Evolutionary conservation across 2,888 invertebrate species (phyloP).

Genomic region (Leptopilina myrica): DNA sequence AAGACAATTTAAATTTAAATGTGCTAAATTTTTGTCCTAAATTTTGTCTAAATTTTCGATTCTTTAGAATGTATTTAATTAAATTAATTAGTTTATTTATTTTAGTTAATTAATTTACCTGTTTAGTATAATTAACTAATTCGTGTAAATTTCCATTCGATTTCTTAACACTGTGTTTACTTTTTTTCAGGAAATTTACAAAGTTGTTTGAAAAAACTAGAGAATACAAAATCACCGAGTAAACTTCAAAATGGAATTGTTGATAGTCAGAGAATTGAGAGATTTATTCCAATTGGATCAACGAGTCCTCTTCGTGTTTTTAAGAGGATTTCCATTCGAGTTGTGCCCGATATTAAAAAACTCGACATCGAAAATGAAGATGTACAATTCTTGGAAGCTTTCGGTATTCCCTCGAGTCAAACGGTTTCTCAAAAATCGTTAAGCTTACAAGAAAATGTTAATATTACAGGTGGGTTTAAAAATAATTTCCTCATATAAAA

Average conservation of each 20-base stretch:
- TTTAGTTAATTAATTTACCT: background rate
- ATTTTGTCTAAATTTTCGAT: too few relatives aligned
- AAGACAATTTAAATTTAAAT: background rate
- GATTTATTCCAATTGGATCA: slow-evolving; percentile 43
- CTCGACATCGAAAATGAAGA: slow-evolving; percentile 57
- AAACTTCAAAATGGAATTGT: background rate
- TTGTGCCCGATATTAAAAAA: slow-evolving; percentile 63
- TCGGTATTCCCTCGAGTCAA: slow-evolving; percentile 63
- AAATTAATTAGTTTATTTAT: background rate
- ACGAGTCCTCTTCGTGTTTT: slow-evolving; percentile 57
- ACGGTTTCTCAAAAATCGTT: slow-evolving; percentile 30
- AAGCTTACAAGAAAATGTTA: slow-evolving; percentile 23
- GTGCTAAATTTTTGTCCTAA: too few relatives aligned
- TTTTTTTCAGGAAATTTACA: slow-evolving; percentile 61
- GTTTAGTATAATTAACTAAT: slow-evolving; percentile 13
- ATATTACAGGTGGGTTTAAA: slow-evolving; percentile 13
- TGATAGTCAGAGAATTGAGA: background rate
- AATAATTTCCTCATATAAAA: too few relatives aligned
- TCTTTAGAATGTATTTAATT: too few relatives aligned
- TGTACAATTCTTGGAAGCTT: slow-evolving; percentile 65
- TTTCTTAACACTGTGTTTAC: background rate
- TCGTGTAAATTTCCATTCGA: background rate
- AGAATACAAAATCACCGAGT: background rate
- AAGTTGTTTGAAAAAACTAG: slow-evolving; percentile 59
- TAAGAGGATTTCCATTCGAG: slow-evolving; percentile 63